These are phyloP conservation scores for Callimorpha dominula DNA, from an alignment of 2,888 invertebrate species.

Conservation along the genomic window DNA sequence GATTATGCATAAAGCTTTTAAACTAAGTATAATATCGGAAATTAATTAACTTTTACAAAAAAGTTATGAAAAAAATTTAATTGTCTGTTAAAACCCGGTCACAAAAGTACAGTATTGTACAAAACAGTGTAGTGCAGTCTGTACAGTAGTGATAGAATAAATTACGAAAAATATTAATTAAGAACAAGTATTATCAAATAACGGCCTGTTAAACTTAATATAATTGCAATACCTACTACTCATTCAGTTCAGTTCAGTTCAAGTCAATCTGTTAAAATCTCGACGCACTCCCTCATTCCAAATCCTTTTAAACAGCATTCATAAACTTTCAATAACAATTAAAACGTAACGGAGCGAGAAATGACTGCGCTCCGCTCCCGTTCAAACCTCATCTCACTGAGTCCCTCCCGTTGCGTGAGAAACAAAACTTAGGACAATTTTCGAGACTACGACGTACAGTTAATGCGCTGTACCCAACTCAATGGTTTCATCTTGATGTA, in stretches of 20 bases:
- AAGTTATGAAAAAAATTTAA: too few species aligned
- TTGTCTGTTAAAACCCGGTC: too few species aligned
- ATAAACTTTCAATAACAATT: constrained; percentile 47
- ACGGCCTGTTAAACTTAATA: background rate
- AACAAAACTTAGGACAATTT: constrained; percentile 64
- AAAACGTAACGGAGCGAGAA: constrained; percentile 38
- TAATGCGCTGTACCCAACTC: constrained; percentile 51
- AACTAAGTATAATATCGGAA: too few species aligned
- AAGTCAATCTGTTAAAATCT: constrained; percentile 1
- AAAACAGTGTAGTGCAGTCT: background rate
- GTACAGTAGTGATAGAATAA: background rate
- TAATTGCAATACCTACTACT: background rate
- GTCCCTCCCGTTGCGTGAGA: constrained; percentile 61
- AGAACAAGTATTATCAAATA: background rate
- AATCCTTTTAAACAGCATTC: constrained; percentile 27
- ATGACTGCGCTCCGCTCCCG: constrained; percentile 26
- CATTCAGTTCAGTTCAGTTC: background rate
- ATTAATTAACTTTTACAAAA: too few species aligned
- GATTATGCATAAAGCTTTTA: too few species aligned
- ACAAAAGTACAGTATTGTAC: too few species aligned
- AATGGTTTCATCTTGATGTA: constrained; percentile 29
- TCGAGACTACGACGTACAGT: constrained; percentile 67
- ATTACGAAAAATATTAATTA: background rate
- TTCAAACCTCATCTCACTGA: constrained; percentile 19
- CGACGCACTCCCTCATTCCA: constrained; percentile 2